These are phyloP conservation scores for Prionchulus punctatus DNA, from an alignment of 2,888 invertebrate species.

Conservation along the genomic window DNA sequence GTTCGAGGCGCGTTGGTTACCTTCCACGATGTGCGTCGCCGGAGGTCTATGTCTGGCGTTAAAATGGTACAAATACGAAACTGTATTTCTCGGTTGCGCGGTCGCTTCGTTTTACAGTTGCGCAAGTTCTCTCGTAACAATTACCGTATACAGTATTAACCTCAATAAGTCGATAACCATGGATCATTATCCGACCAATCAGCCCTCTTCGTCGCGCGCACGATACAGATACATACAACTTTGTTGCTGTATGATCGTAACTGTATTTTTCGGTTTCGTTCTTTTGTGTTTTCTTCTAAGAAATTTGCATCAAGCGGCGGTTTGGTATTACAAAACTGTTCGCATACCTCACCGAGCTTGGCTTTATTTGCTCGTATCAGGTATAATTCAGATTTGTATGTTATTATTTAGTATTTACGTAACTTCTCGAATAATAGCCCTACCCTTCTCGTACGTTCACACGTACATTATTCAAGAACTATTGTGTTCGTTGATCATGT, in stretches of 20 bases:
- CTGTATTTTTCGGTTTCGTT: neutral
- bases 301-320: neutral
- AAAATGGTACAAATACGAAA: neutral
- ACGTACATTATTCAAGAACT: slow-evolving; percentile 7
- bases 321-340: neutral
- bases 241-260: neutral
- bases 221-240: neutral
- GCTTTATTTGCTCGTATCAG: neutral
- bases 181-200: neutral
- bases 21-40: neutral
- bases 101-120: neutral
- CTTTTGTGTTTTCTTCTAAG: neutral
- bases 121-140: neutral
- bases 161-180: neutral
- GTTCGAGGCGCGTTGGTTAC: slow-evolving; percentile 4
- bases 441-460: neutral
- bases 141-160: neutral
- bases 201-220: neutral
- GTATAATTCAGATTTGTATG: neutral
- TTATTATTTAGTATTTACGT: slow-evolving; percentile 6
- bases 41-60: neutral
- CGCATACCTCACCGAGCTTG: no score
- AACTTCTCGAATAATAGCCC: neutral
- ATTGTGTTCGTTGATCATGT: neutral
- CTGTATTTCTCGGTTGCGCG: neutral